A percentile compares a stretch with the other conserved stretches of the same genome.
Evolutionary conservation across 2,888 invertebrate genomes (phyloP).

Genomic region (Synergus gifuensis): DNA sequence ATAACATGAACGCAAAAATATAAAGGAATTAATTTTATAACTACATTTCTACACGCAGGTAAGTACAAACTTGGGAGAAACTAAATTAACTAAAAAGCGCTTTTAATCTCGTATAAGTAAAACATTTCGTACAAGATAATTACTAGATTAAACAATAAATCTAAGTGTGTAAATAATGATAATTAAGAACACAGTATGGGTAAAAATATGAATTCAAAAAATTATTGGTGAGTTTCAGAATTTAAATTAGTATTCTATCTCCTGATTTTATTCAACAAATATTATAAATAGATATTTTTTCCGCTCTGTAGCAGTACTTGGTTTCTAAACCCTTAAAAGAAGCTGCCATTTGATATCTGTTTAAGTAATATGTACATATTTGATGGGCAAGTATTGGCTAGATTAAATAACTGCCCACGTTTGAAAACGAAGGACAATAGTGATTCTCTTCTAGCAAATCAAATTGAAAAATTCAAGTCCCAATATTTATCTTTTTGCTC

Average conservation of each 20-base stretch:
- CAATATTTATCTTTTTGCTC: background rate
- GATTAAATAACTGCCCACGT: background rate
- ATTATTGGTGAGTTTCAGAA: background rate
- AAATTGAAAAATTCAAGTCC: background rate
- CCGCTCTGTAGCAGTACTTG: too few species aligned
- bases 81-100: background rate
- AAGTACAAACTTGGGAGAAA: background rate
- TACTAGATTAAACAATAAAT: background rate
- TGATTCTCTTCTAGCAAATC: background rate
- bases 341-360: background rate
- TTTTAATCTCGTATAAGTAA: background rate
- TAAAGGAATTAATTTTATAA: background rate
- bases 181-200: too few species aligned
- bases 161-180: background rate
- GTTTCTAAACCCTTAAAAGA: background rate
- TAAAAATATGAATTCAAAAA: background rate
- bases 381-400: background rate
- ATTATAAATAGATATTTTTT: too few species aligned
- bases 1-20: background rate
- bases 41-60: background rate
- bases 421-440: background rate
- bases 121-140: background rate
- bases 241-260: background rate
- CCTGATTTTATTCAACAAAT: too few species aligned
- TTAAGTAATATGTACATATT: background rate